Percentiles rank a stretch among this genome's conserved stretches.
Evolutionary conservation across 30 jellyfish, hydroid and myxozoan genomes (phyloP).

Genomic region (Pseudorhiza aurosa): DNA sequence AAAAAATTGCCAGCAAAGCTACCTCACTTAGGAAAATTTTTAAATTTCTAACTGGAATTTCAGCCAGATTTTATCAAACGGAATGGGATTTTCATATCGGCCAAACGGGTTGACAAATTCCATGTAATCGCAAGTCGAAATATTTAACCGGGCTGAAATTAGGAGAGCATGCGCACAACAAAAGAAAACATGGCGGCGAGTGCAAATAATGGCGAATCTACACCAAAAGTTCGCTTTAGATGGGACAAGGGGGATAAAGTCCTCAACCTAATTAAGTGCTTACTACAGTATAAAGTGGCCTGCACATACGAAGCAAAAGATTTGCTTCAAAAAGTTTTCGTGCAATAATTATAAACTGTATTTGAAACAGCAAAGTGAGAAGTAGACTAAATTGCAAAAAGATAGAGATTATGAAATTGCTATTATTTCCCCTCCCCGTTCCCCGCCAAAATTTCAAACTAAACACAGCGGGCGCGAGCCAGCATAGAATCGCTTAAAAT

Average conservation of each 20-base stretch:
- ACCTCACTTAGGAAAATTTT: too few relatives aligned
- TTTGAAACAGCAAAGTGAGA: not conserved
- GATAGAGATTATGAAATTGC: not conserved
- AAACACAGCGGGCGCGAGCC: constrained; percentile 8
- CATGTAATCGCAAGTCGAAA: too few relatives aligned
- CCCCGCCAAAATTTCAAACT: not conserved
- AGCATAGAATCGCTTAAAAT: not conserved
- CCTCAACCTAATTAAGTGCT: constrained; percentile 22
- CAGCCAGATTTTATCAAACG: constrained; percentile 18
- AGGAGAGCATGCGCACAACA: too few relatives aligned
- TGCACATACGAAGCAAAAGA: constrained; percentile 31
- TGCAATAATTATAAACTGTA: not conserved
- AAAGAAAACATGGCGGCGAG: too few relatives aligned
- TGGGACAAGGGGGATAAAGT: constrained; percentile 52
- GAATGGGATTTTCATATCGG: too few relatives aligned
- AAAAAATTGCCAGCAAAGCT: too few relatives aligned
- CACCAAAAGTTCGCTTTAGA: too few relatives aligned
- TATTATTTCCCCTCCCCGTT: not conserved
- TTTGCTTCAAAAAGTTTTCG: not conserved
- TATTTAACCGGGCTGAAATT: too few relatives aligned
- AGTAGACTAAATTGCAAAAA: not conserved
- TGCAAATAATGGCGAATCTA: too few relatives aligned
- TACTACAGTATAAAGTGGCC: constrained; percentile 18
- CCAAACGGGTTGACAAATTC: not conserved
- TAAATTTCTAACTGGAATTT: constrained; percentile 2